These are phyloP conservation scores for Drosophila eugracilis DNA, from an alignment of 1,140 invertebrate genomes.

Conservation along the genomic window DNA sequence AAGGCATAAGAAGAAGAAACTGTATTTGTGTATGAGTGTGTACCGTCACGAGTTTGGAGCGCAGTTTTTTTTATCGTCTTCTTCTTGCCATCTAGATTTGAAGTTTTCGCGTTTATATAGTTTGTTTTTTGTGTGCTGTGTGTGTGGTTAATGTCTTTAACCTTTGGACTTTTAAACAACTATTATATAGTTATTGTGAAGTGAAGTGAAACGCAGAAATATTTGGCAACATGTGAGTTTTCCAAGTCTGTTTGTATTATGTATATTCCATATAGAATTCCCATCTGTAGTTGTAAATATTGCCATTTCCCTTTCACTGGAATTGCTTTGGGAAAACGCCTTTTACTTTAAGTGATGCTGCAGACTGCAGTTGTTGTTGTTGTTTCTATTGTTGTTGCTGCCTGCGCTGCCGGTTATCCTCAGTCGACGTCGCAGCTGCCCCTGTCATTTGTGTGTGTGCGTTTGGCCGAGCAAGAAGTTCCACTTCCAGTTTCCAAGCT, in stretches of 20 bases:
- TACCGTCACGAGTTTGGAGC: conserved; percentile 75
- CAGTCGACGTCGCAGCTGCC: conserved; percentile 15
- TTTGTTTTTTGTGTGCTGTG: neutral
- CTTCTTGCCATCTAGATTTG: conserved; percentile 54
- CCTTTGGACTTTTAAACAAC: conserved; percentile 64
- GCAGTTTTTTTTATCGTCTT: conserved; percentile 49
- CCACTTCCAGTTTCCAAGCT: conserved; percentile 50
- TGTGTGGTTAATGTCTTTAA: conserved; percentile 58
- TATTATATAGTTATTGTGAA: conserved; percentile 53
- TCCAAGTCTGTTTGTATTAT: conserved; percentile 22
- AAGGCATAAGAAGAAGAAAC: conserved; percentile 23
- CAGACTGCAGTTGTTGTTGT: conserved; percentile 31
- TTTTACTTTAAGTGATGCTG: conserved; percentile 62
- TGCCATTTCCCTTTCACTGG: conserved; percentile 70
- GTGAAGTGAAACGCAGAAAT: conserved; percentile 61
- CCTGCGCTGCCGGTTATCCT: conserved; percentile 29
- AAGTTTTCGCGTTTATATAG: conserved; percentile 56
- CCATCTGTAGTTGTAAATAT: conserved; percentile 19
- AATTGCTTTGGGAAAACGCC: conserved; percentile 60
- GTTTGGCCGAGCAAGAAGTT: conserved; percentile 55
- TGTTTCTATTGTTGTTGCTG: conserved; percentile 32
- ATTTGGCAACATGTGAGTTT: conserved; percentile 65
- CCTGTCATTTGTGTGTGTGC: conserved; percentile 51
- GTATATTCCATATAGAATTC: conserved; percentile 40
- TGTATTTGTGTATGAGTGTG: conserved; percentile 44